Evolutionary conservation across 2,113 vertebrate species (phyloP), one percentile per base, ranked within the genome.

Genomic region (Pholis gunnellus): DNA sequence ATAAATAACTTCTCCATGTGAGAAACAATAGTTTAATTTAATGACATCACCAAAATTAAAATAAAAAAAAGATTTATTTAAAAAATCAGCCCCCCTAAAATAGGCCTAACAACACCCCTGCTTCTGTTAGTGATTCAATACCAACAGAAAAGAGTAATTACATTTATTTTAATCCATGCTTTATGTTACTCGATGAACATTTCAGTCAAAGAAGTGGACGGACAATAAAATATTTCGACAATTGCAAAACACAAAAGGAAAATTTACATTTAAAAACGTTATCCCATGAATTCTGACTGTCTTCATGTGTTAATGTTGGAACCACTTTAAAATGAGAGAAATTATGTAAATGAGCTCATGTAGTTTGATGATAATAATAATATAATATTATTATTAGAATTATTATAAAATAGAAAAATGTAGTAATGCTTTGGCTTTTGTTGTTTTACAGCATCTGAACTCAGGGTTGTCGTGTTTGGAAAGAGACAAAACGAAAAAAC

Each of bases 391-490:
- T 40, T 40, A 9, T 40, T 40, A 9, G 9, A 40, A 52, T 9
- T 52, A 52, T 20, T 6, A 48, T 48, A 17, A 48, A 48, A 48
- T 48, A 42, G 9, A 18, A 5, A 34, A 25, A 72, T 59, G 5
- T 48, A 17, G 15, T n/a, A 63, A 74, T 36, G 7, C 1, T 25
- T 38, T 64, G 25, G 29, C 18, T n/a, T 57, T 59, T 46, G 7
- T 44, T 18, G 38, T 48, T 68, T 60, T 60, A 46, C 54, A 78
- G 75, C 27, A 48, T 69, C 29, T 59, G 27, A 78, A 20, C 65
- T 78, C 13, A 68, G 54, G 54, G 59, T 78, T 17, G 5, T 69
- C 5, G 52, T 78, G 20, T 48, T 78, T 36, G 75, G 75, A 59
- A 60, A 78, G 52, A 46, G 2, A 20, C 20, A 22, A 17, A 17